Evolutionary conservation across 2,888 invertebrate genomes (phyloP), one percentile per base, ranked within the genome.

Genomic region (Cataglyphis rosenhaueri): DNA sequence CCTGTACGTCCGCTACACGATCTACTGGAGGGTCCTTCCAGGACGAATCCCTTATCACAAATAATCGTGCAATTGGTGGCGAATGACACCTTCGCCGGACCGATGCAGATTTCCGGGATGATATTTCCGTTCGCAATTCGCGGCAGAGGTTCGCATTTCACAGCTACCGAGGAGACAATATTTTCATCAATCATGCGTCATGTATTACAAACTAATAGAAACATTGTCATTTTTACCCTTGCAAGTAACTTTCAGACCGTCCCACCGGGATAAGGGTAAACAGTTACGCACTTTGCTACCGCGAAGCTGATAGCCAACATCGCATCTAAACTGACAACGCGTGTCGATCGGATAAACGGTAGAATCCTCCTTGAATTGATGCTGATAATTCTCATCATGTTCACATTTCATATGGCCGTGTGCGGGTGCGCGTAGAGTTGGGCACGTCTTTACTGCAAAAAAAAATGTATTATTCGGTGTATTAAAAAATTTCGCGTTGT

Each of bases 221-320:
- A 8, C 1, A 6, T 10, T 29, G 0, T 32, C 6, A 8, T 12
- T 29, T 62, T 94, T 94, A 96, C 96, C 96, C 95, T 96, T 96
- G 92, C 97, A 97, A 68, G 96, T 95, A 0, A 96, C 95, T 85
- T 95, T 96, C 15, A 97, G 94, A 1, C 97, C 97, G 90, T 96
- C 96, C 97, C 97, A 97, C 91, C 96, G 95, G 0, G 96, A 96
- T 64, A 96, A 94, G 0, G 97, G 96, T 64, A 97, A 94, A 90
- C 97, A 97, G 41, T 96, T 96, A 57, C 97, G 94, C 85, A 95
- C 95, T 85, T 95, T 95, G 21, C 97, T 96, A 0, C 97, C 97
- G 29, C 96, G 95, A 66, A 97, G 93, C 87, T 95, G 95, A 92
- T 95, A 96, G 0, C 97, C 97, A n/a, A 95, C 94, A 81, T 96